Conservation (phyloP, 2,797 vertebrate genomes). For the Buceros bicornis region DNA sequence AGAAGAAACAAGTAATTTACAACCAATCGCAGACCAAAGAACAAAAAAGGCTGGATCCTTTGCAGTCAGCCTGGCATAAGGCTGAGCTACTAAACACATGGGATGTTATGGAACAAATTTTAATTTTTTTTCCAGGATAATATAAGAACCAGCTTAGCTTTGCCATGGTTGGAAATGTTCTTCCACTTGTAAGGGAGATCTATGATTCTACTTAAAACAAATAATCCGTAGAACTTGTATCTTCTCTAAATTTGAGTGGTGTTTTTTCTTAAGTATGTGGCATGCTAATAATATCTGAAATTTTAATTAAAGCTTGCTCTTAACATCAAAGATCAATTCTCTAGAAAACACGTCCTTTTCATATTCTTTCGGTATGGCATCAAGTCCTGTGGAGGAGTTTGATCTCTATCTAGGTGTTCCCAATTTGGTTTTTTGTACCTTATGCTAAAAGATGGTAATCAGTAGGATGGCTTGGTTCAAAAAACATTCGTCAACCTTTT, state of each 20-base stretch:
- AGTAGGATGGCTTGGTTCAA: background rate
- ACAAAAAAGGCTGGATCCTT: background rate
- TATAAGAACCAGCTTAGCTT: background rate
- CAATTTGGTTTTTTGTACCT: background rate
- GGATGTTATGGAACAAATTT: background rate
- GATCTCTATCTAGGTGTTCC: background rate
- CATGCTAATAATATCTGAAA: background rate
- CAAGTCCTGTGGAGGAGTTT: background rate
- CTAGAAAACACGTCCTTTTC: background rate
- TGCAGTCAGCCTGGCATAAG: background rate
- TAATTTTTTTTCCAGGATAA: background rate
- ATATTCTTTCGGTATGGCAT: background rate
- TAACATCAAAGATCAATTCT: background rate
- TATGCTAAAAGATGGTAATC: background rate
- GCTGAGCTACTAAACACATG: background rate
- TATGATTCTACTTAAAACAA: background rate
- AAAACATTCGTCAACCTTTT: background rate
- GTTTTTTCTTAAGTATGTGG: background rate
- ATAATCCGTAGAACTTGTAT: background rate
- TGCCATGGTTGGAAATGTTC: background rate
- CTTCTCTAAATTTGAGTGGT: background rate
- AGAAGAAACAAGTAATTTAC: background rate
- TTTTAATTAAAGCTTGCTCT: conserved; percentile 12
- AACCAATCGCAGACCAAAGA: background rate
- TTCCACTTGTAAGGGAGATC: background rate